Evolutionary conservation across 2,113 vertebrate genomes (phyloP), one percentile per base, ranked within the genome.

Genomic region (Prolemur simus): DNA sequence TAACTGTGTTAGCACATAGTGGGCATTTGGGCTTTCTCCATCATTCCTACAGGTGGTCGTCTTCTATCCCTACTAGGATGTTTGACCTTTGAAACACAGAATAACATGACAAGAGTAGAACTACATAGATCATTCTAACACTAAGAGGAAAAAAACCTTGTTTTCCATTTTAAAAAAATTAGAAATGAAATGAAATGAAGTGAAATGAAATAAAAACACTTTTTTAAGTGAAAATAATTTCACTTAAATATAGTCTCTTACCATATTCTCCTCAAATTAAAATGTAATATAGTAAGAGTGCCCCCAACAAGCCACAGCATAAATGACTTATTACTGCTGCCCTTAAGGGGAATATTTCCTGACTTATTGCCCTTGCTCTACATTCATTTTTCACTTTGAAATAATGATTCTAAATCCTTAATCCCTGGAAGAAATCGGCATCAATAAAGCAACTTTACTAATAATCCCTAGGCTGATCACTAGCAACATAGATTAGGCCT

Each of bases 141-240:
- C 32, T 86, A 83, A 89, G 7, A 10, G 17, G 10, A 21, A 69
- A 74, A 90, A 90, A 69, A 2, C 2, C 8, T 71, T 25, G 52
- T 49, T 20, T 29, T 17, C 5, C 25, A 20, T 45, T 76, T 76
- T 27, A 52, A 76, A 29, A 29, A 86, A 92, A 39, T 96, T 49
- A 82, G 25, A 89, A 78, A 21, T 56, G 8, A 20, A 78, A 87
- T 92, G 92, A 71, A 94, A 92, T 71, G 66, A 20, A 71, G n/a
- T 56, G 8, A 20, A 78, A 87, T 92, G 92, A 71, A 94, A 92
- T 71, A 58, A 20, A 71, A 90, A 60, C 7, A 47, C 21, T 3
- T 86, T 56, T 83, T 83, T 66, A 89, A 89, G 56, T 84, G 49
- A 87, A 95, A 95, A 76, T 68, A 54, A 88, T 81, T 80, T 77